Base-by-base conservation (phyloP, 1,140 invertebrate species). In the Paracyclopina nana region DNA sequence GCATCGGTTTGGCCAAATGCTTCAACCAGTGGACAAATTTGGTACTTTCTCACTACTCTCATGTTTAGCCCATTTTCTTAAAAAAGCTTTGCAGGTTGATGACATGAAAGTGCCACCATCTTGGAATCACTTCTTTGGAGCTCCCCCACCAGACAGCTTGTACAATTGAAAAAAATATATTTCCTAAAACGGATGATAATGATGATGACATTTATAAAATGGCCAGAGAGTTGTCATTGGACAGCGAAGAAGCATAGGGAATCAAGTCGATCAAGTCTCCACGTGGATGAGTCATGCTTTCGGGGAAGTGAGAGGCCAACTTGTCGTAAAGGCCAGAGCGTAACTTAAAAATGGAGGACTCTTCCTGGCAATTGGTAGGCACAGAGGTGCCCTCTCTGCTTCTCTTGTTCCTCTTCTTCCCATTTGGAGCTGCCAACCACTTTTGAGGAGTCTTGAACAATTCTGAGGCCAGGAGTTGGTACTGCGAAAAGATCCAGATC, bases 271-370 rank as follows among this genome's bases (percentile, higher is more conserved):
- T 69, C 0, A 79, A 63, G 60, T 77, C 77, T 22, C 67, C 68
- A 53, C 72, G 72, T 0, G 78, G 78, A 57, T 79, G 78, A 2
- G 76, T 75, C 68, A 80, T 73, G 9, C 70, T 64, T 50, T 76
- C 73, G 2, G 78, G 76, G 58, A 80, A 80, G 57, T 75, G 80
- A 53, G 70, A 65, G 8, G 70, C 70, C 11, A 80, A 59, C 53
- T 72, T 65, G 54, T 79, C 75, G 60, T 77, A 80, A 0, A 80
- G 62, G 53, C 72, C 67, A 2, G 67, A 73, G 54, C 76, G 60
- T n/a, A n/a, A n/a, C n/a, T n/a, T n/a, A n/a, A n/a, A n/a, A n/a
- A n/a, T n/a, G n/a, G n/a, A n/a, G n/a, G n/a, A n/a, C n/a, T n/a
- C n/a, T n/a, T n/a, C n/a, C n/a, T 42, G 40, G 14, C 24, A 42